phyloP scores from a whole-genome alignment of 2,113 vertebrate genomes.

The Cheirogaleus medius region DNA sequence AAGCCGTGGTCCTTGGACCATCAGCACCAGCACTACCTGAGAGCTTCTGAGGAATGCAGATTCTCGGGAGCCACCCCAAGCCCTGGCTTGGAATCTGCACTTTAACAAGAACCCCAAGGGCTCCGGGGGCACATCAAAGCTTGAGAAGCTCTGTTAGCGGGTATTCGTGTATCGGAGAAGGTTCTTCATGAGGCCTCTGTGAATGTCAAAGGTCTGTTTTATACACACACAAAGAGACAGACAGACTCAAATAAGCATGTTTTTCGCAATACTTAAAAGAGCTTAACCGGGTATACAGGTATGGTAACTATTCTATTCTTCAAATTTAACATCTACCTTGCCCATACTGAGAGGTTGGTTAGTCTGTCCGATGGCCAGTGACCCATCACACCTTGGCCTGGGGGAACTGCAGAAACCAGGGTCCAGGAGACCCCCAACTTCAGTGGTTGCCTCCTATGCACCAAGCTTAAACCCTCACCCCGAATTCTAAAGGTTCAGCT shows the following conservation, averaged over 20 bases:
- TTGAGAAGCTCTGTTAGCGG: background rate
- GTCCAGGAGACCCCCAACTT: rapidly evolving
- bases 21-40: too few relatives aligned
- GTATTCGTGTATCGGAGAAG: background rate
- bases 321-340: background rate
- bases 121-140: background rate
- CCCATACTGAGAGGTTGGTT: background rate
- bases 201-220: background rate
- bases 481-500: background rate
- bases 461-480: background rate
- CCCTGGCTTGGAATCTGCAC: background rate
- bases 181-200: background rate
- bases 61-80: background rate
- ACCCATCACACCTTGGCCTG: background rate
- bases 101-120: background rate
- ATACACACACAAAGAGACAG: background rate
- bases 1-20: background rate
- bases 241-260: too few relatives aligned
- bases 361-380: background rate
- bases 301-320: background rate
- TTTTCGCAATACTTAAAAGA: background rate
- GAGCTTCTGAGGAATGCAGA: background rate
- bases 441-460: rapidly evolving
- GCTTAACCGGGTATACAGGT: background rate
- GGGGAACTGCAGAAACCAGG: background rate